phyloP scores from a whole-genome alignment of 2,888 invertebrate genomes.

The Pyrocoelia pectoralis region DNA sequence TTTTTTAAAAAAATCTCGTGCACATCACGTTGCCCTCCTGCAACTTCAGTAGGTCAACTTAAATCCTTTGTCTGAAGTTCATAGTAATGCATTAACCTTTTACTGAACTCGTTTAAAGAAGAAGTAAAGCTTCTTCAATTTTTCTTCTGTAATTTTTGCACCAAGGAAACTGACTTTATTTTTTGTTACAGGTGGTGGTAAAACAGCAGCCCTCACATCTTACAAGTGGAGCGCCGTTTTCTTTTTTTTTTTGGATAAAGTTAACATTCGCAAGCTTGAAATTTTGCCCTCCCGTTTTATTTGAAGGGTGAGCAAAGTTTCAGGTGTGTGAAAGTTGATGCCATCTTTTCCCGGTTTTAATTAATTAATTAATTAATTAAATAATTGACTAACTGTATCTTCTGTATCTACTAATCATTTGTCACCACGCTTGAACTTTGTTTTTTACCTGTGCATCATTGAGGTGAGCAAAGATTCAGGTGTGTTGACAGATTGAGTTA shows the following conservation, averaged over 20 bases:
- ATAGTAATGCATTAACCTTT: conserved; percentile 52
- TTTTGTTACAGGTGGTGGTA: no score
- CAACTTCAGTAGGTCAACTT: conserved; percentile 41
- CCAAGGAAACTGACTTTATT: no score
- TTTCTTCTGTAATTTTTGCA: neutral
- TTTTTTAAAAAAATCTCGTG: conserved; percentile 31
- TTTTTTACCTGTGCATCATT: conserved; percentile 74
- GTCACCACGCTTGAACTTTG: conserved; percentile 77
- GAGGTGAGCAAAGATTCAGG: conserved; percentile 92
- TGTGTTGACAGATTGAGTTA: conserved; percentile 70
- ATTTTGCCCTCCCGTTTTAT: conserved; percentile 79
- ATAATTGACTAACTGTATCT: no score
- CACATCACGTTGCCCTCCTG: conserved; percentile 34
- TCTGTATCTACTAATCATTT: no score
- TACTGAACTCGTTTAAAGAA: conserved; percentile 37
- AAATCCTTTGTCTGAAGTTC: conserved; percentile 50
- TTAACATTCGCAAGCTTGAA: conserved; percentile 69
- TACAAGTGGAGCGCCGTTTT: neutral
- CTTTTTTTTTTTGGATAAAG: no score
- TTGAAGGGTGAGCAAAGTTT: conserved; percentile 86
- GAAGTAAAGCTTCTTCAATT: conserved; percentile 22
- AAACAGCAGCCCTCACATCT: neutral
- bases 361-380: neutral
- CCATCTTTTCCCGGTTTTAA: conserved; percentile 44
- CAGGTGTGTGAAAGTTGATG: conserved; percentile 75